Evolutionary conservation across 2,888 invertebrate genomes (phyloP).

Genomic region (Phoenoteleia sp.): DNA sequence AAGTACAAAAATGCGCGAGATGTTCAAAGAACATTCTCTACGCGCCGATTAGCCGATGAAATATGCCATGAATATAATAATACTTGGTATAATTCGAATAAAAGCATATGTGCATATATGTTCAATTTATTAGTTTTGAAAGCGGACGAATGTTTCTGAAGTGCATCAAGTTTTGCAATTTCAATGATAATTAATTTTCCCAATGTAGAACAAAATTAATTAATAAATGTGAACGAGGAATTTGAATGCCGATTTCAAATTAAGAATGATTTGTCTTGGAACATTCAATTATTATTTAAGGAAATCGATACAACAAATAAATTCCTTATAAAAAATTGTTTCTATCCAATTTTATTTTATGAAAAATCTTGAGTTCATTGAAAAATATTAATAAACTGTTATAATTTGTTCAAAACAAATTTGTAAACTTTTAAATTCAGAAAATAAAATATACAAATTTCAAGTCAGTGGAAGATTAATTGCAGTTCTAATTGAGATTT

Average conservation of each 20-base stretch:
- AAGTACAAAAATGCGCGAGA: neutral
- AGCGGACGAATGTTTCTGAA: conserved; percentile 7
- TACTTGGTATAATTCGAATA: conserved; percentile 19
- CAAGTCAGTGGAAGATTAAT: too few relatives aligned
- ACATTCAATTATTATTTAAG: neutral
- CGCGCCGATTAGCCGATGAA: neutral
- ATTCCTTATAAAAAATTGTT: too few relatives aligned
- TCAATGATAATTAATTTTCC: conserved; percentile 16
- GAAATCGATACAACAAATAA: neutral
- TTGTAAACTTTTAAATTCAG: too few relatives aligned
- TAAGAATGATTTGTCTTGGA: conserved; percentile 18
- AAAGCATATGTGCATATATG: neutral
- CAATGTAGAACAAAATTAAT: conserved; percentile 16
- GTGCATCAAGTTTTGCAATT: neutral
- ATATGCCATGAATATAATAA: neutral
- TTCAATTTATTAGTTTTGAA: conserved; percentile 22
- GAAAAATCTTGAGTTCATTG: too few relatives aligned
- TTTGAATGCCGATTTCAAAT: neutral
- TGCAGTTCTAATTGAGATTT: too few relatives aligned
- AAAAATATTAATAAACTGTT: too few relatives aligned
- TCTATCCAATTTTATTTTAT: too few relatives aligned
- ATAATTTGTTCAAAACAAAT: too few relatives aligned
- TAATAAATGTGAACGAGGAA: conserved; percentile 16
- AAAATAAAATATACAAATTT: too few relatives aligned
- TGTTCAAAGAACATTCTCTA: conserved; percentile 9